Percentiles rank a stretch among this genome's conserved stretches.
Evolutionary conservation across 2,113 vertebrate species (phyloP).

Genomic region (Carassius carassius): DNA sequence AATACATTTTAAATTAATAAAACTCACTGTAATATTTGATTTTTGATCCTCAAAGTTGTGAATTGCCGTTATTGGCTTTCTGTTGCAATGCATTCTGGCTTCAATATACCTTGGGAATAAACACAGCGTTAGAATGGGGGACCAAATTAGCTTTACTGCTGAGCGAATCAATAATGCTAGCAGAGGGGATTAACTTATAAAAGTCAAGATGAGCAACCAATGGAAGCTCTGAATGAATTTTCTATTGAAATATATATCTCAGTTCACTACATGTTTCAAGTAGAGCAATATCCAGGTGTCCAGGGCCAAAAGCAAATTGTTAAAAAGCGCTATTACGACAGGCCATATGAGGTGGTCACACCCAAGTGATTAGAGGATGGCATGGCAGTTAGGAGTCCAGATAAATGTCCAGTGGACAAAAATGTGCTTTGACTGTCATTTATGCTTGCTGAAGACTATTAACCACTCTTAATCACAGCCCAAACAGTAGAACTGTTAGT

Average conservation of each 20-base stretch:
- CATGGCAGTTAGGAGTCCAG: constrained; percentile 16
- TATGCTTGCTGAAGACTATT: constrained; percentile 49
- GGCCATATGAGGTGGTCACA: constrained; percentile 58
- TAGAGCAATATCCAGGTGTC: constrained; percentile 64
- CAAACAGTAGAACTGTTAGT: constrained; percentile 43
- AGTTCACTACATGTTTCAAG: constrained; percentile 66
- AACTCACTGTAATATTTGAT: neutral
- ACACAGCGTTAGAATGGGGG: constrained; percentile 49
- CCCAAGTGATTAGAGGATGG: constrained; percentile 60
- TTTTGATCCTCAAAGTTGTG: neutral
- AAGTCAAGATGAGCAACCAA: constrained; percentile 58
- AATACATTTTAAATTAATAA: neutral
- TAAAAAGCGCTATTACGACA: constrained; percentile 72
- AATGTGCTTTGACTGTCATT: constrained; percentile 56
- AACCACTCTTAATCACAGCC: constrained; percentile 50
- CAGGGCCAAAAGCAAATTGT: constrained; percentile 67
- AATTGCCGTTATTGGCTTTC: neutral
- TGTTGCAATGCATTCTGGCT: neutral
- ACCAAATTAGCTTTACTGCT: constrained; percentile 54
- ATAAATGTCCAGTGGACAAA: constrained; percentile 46
- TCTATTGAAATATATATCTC: constrained; percentile 71
- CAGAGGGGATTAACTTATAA: constrained; percentile 57
- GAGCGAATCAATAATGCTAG: constrained; percentile 56
- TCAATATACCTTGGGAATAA: constrained; percentile 29
- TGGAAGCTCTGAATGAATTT: constrained; percentile 56